Percentiles rank a stretch among this genome's conserved stretches.
These are phyloP conservation scores for Enchytraeus crypticus DNA, from an alignment of 2,888 invertebrate genomes.

Conservation along the genomic window DNA sequence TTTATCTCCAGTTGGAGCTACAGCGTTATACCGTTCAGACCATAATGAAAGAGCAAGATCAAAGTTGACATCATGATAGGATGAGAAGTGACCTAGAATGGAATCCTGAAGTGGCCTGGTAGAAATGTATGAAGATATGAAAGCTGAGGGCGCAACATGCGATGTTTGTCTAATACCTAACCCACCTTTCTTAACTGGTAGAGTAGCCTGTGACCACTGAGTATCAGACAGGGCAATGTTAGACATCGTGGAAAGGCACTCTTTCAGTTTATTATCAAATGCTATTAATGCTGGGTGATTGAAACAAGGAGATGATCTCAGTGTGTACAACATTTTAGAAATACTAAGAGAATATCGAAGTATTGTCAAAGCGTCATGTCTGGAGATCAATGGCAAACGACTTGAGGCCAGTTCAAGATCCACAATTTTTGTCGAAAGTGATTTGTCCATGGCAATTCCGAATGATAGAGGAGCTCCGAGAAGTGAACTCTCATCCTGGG, in stretches of 20 bases:
- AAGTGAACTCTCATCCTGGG: not conserved
- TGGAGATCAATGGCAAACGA: not conserved
- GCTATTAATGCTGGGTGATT: not conserved
- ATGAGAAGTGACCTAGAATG: too few relatives aligned
- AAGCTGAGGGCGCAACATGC: not conserved
- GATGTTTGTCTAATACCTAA: not conserved
- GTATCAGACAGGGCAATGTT: not conserved
- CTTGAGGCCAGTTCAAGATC: not conserved
- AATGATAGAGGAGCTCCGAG: not conserved
- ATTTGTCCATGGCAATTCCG: not conserved
- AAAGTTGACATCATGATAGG: too few relatives aligned
- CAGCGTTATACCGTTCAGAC: not conserved
- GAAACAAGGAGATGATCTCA: not conserved
- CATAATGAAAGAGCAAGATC: too few relatives aligned
- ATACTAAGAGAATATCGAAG: not conserved
- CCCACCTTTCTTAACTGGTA: not conserved
- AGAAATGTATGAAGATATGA: not conserved
- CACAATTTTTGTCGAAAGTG: not conserved
- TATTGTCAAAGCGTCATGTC: not conserved
- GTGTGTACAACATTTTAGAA: not conserved
- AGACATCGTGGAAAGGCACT: not conserved
- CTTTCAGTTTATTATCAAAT: not conserved
- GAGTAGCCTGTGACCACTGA: not conserved
- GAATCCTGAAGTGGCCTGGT: too few relatives aligned
- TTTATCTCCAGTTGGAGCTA: not conserved